Percentiles rank a stretch among this genome's conserved stretches.
These are phyloP conservation scores for Eucidaris tribuloides DNA, from an alignment of 35 echinoderm and acorn worm species.

Conservation along the genomic window DNA sequence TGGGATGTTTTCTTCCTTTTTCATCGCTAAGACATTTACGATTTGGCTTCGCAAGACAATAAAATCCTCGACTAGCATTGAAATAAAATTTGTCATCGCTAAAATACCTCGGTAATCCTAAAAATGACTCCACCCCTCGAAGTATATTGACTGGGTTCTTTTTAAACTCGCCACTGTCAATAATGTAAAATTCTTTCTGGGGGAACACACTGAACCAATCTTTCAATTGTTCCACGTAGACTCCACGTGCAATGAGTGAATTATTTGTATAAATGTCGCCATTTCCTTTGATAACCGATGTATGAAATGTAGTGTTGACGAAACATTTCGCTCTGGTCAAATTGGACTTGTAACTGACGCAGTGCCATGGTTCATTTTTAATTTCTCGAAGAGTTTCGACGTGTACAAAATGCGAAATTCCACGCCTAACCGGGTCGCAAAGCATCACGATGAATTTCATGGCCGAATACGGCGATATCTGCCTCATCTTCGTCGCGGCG, in stretches of 20 bases:
- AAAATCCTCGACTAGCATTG: slow-evolving; percentile 64
- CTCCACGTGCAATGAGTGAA: slow-evolving; percentile 39
- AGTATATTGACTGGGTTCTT: slow-evolving; percentile 29
- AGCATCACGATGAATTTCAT: slow-evolving; percentile 70
- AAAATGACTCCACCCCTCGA: slow-evolving; percentile 58
- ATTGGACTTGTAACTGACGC: neutral
- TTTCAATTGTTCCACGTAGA: slow-evolving; percentile 48
- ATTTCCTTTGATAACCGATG: slow-evolving; percentile 60
- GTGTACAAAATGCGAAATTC: slow-evolving; percentile 71
- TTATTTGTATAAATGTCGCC: slow-evolving; percentile 49
- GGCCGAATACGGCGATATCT: too few relatives aligned
- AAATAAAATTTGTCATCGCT: slow-evolving; percentile 59
- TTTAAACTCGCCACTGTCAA: slow-evolving; percentile 52
- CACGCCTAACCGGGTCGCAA: slow-evolving; percentile 67
- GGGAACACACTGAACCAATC: slow-evolving; percentile 56
- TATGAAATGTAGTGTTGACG: slow-evolving; percentile 57
- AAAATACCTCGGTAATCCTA: slow-evolving; percentile 57
- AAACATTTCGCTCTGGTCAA: neutral
- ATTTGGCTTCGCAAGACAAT: slow-evolving; percentile 49
- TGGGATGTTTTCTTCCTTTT: slow-evolving; percentile 71
- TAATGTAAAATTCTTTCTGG: slow-evolving; percentile 31
- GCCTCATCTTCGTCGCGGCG: too few relatives aligned
- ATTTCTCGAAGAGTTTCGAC: too few relatives aligned
- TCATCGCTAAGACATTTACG: slow-evolving; percentile 33
- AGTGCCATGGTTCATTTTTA: neutral